Evolutionary conservation across 2,888 invertebrate species (phyloP).

Genomic region (Drosophila subquinaria): DNA sequence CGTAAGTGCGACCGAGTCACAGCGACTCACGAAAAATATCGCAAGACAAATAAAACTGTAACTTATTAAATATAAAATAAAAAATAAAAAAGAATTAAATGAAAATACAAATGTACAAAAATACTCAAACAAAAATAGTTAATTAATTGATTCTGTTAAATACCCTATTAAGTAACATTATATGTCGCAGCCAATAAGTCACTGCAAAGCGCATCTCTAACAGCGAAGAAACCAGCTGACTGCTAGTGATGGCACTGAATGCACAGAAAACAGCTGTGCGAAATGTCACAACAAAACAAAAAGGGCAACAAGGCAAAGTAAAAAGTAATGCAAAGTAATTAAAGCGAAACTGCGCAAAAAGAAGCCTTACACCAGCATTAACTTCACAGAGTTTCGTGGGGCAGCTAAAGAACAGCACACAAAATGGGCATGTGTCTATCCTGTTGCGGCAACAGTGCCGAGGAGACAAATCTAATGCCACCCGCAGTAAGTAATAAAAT

Average conservation of each 20-base stretch:
- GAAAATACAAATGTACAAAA: neutral
- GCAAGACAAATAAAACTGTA: neutral
- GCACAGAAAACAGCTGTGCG: constrained; percentile 43
- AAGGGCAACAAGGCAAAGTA: constrained; percentile 20
- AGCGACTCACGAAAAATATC: neutral
- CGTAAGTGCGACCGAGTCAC: constrained; percentile 25
- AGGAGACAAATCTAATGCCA: constrained; percentile 83
- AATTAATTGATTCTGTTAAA: too few relatives aligned
- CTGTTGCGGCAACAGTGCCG: constrained; percentile 80
- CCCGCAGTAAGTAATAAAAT: constrained; percentile 68
- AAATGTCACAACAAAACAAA: constrained; percentile 69
- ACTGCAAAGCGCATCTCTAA: constrained; percentile 34
- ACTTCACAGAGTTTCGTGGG: constrained; percentile 12
- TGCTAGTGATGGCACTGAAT: constrained; percentile 45
- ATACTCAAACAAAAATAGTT: too few relatives aligned
- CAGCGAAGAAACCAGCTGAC: constrained; percentile 32
- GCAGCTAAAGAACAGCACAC: constrained; percentile 3
- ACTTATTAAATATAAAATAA: neutral
- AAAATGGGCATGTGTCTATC: constrained; percentile 80
- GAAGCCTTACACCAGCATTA: constrained; percentile 58
- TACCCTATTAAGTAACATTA: too few relatives aligned
- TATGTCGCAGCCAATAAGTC: neutral
- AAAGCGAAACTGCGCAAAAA: constrained; percentile 50
- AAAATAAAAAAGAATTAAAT: neutral
- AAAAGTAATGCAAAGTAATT: constrained; percentile 47